Conservation (phyloP, 2,888 invertebrate genomes). For the Lasioglossum calceatum region DNA sequence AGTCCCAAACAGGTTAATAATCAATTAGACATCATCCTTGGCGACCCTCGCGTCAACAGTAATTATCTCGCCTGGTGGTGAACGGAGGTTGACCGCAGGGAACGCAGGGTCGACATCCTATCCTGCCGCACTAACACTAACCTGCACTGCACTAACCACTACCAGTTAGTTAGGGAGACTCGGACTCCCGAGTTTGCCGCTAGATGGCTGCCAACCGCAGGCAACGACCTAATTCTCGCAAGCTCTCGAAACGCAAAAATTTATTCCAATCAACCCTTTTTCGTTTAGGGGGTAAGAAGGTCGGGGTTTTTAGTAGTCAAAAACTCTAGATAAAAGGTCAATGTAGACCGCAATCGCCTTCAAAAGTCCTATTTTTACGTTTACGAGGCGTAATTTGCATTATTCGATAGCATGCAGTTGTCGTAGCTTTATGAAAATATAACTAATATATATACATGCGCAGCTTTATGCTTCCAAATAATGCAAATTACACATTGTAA, state of each 20-base stretch:
- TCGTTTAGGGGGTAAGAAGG: no score
- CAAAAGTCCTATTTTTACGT: no score
- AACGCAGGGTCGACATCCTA: slow-evolving; percentile 28
- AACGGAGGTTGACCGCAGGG: slow-evolving; percentile 1
- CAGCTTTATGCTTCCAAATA: no score
- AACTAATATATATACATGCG: no score
- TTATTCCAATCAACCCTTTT: background rate
- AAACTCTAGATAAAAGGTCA: no score
- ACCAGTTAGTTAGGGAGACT: background rate
- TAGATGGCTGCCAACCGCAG: background rate
- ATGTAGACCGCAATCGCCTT: no score
- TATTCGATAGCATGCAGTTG: no score
- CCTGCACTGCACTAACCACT: background rate
- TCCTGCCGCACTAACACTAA: slow-evolving; percentile 1
- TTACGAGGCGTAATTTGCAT: no score
- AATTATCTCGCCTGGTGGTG: background rate
- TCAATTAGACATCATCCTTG: slow-evolving; percentile 20
- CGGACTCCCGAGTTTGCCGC: background rate
- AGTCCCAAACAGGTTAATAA: background rate
- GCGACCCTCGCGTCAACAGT: background rate
- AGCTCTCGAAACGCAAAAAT: background rate
- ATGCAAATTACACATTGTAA: no score
- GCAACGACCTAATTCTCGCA: background rate
- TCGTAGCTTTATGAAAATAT: no score
- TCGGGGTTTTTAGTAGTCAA: no score